These are phyloP conservation scores for Aulostomus chinensis DNA, from an alignment of 2,797 vertebrate genomes.

Conservation along the genomic window DNA sequence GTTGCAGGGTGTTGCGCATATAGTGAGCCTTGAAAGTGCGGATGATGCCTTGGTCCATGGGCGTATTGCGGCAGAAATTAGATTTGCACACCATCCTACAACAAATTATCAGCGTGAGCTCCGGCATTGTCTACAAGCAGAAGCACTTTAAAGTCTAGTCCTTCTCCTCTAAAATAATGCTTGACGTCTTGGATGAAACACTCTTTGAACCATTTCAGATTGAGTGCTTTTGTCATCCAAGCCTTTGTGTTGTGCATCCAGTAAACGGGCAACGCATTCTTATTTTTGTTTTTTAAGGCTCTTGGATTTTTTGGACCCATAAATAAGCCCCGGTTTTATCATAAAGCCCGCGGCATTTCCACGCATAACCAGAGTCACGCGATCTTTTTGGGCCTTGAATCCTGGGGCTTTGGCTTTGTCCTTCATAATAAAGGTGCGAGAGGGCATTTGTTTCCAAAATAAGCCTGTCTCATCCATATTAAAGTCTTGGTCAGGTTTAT, in stretches of 20 bases:
- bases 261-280: neutral
- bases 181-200: constrained; percentile 26
- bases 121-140: constrained; percentile 10
- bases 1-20: neutral
- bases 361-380: constrained; percentile 24
- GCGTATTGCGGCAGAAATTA: constrained; percentile 9
- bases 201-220: constrained; percentile 1
- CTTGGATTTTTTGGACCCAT: constrained; percentile 3
- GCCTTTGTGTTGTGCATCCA: neutral
- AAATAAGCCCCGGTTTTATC: constrained; percentile 26
- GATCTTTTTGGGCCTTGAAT: constrained; percentile 23
- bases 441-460: constrained; percentile 31
- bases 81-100: constrained; percentile 13
- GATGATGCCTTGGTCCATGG: constrained; percentile 16
- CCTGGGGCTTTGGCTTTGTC: constrained; percentile 11
- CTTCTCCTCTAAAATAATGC: constrained; percentile 15
- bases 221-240: constrained; percentile 8
- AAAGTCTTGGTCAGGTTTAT: constrained; percentile 28
- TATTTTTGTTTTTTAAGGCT: neutral
- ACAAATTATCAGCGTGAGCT: constrained; percentile 16
- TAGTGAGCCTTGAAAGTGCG: constrained; percentile 6
- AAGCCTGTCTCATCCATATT: constrained; percentile 28
- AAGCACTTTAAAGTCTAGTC: constrained; percentile 21
- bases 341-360: constrained; percentile 26
- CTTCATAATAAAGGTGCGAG: constrained; percentile 11